A percentile compares a stretch with the other conserved stretches of the same genome.
Evolutionary conservation across 2,888 invertebrate species (phyloP).

Genomic region (Dione vanillae): DNA sequence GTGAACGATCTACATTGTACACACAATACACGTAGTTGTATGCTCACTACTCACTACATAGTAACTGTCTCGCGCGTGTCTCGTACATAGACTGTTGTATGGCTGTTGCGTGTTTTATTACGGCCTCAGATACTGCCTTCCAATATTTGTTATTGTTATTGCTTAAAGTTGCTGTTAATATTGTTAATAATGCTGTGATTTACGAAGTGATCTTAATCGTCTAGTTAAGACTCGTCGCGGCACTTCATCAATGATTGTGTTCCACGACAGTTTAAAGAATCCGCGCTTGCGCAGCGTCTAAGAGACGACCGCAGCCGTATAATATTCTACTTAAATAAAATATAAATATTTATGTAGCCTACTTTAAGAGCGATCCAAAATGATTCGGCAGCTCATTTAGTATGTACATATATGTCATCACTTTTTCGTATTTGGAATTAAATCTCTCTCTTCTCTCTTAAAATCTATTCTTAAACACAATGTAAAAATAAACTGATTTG

Average conservation of each 20-base stretch:
- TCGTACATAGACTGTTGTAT: neutral
- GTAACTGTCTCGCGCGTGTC: neutral
- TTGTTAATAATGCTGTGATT: too few species aligned
- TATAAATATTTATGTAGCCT: constrained; percentile 1
- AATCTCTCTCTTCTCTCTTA: neutral
- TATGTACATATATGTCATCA: neutral
- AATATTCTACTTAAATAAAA: neutral
- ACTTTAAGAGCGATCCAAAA: constrained; percentile 2
- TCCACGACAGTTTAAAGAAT: too few species aligned
- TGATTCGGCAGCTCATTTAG: neutral
- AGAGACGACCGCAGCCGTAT: neutral
- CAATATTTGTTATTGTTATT: neutral
- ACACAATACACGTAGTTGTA: too few species aligned
- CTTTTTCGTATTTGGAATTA: constrained; percentile 7
- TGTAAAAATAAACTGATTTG: too few species aligned
- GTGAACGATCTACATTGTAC: too few species aligned
- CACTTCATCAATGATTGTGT: too few species aligned
- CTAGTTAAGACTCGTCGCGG: too few species aligned
- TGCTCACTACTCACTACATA: neutral
- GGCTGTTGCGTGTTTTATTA: neutral
- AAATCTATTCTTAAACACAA: too few species aligned
- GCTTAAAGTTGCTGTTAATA: too few species aligned
- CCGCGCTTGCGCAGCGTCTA: too few species aligned
- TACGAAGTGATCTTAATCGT: too few species aligned
- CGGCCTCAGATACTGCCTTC: neutral